Evolutionary conservation across 2,888 invertebrate genomes (phyloP).

Genomic region (Nezara viridula): DNA sequence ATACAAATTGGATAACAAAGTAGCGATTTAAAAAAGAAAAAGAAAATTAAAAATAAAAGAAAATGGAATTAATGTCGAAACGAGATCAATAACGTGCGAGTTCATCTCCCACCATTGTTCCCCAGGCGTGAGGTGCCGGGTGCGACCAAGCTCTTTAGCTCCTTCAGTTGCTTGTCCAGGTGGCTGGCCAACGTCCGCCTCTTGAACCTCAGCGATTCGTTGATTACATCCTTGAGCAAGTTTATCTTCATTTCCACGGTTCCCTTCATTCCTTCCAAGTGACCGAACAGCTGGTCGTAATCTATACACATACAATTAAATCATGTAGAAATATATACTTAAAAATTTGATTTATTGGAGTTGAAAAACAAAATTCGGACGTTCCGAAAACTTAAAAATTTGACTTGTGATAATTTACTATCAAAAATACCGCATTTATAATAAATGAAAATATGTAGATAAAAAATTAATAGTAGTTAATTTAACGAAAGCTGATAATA

Average conservation of each 20-base stretch:
- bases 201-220: constrained; percentile 84
- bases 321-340: constrained; percentile 14
- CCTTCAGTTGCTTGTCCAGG: constrained; percentile 63
- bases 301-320: constrained; percentile 70
- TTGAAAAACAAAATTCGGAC: constrained; percentile 25
- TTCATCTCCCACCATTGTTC: constrained; percentile 64
- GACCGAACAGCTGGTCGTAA: constrained; percentile 79
- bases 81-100: constrained; percentile 44
- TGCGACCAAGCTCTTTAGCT: constrained; percentile 54
- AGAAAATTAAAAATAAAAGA: constrained; percentile 20
- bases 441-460: neutral
- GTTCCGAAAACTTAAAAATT: constrained; percentile 2
- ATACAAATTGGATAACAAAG: constrained; percentile 54
- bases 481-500: neutral
- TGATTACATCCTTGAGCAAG: constrained; percentile 80
- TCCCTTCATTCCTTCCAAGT: constrained; percentile 80
- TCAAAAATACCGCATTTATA: neutral
- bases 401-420: neutral
- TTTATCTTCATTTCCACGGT: constrained; percentile 78
- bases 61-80: constrained; percentile 27
- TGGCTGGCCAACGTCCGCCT: constrained; percentile 76
- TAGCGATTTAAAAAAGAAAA: constrained; percentile 43
- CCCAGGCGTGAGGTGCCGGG: constrained; percentile 59
- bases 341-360: neutral
- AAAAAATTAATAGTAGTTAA: neutral